Evolutionary conservation across 2,797 vertebrate genomes (phyloP), one percentile per base, ranked within the genome.

Genomic region (Gymnothorax reevesii): DNA sequence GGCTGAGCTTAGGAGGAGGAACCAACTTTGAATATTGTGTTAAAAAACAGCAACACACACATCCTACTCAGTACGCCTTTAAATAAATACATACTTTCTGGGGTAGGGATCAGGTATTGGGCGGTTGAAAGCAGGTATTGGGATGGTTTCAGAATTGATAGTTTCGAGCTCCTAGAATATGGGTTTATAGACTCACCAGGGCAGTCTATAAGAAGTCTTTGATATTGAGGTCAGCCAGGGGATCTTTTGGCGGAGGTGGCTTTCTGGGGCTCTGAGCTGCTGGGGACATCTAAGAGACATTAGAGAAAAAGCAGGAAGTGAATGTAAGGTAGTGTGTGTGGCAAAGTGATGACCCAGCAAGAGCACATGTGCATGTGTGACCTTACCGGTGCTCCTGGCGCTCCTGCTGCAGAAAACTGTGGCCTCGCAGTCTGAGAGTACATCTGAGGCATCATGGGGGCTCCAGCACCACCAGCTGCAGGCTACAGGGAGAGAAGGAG

Each of bases 171-270:
- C 33, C 33, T 42, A 2, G 33, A 42, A 42, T 42, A 42, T 42
- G 33, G 64, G 64, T n/a, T 69, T 69, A 54, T 9, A 55, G 13
- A 60, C 54, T 80, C 83, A 94, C 94, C 93, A 92, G 90, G 85
- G 87, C 1, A 87, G 88, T 95, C 97, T 99, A 99, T 96, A 99
- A 98, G 96, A 99, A 99, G 96, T 99, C 98, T 95, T 99, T 99
- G 94, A 99, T 99, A 96, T 99, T 99, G 94, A 99, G 98, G 97
- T 99, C 99, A 94, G 99, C 98, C 95, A 99, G 97, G 88, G 99
- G 98, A 90, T 99, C 99, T 96, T 99, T 98, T 91, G 98, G 92
- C 91, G 98, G 97, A 20, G 94, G 95, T 90, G 98, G 98, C 95
- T 98, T 99, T 94, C 98, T 98, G 92, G 99, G 98, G 93, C 98